phyloP scores from a whole-genome alignment of 2,888 invertebrate species.

The Oscheius myriophilus region DNA sequence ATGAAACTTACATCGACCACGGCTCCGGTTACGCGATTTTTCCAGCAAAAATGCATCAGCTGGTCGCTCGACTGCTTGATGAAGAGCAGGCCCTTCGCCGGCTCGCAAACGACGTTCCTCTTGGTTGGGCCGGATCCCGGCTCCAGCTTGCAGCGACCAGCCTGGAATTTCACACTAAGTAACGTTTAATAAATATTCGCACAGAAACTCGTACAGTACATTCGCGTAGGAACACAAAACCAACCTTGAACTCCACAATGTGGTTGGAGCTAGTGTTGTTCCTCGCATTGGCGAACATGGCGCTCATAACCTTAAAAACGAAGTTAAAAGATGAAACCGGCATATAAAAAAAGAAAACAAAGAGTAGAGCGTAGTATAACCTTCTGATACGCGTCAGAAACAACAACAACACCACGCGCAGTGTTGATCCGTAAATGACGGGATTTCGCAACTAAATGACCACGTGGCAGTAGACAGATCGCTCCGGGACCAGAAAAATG shows the following conservation, averaged over 20 bases:
- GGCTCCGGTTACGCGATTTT: slow-evolving; percentile 89
- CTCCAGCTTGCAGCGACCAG: slow-evolving; percentile 60
- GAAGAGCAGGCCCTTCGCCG: slow-evolving; percentile 89
- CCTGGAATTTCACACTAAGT: slow-evolving; percentile 37
- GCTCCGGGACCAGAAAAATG: too few relatives aligned
- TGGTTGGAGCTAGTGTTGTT: background rate
- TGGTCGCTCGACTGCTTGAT: slow-evolving; percentile 96
- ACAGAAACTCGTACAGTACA: too few relatives aligned
- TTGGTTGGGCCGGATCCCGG: slow-evolving; percentile 55
- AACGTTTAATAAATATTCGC: too few relatives aligned
- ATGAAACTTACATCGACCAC: slow-evolving; percentile 84
- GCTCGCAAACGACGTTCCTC: slow-evolving; percentile 69
- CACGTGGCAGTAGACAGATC: too few relatives aligned
- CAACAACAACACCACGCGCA: too few relatives aligned
- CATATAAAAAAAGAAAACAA: too few relatives aligned
- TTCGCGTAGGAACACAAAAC: too few relatives aligned
- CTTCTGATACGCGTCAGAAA: too few relatives aligned
- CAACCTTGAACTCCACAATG: slow-evolving; percentile 9
- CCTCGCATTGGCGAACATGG: slow-evolving; percentile 6
- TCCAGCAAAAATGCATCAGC: slow-evolving; percentile 99
- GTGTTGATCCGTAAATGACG: too few relatives aligned
- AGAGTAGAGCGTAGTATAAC: too few relatives aligned
- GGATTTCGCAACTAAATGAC: too few relatives aligned
- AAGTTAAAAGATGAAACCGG: too few relatives aligned
- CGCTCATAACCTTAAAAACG: background rate